These are phyloP conservation scores for Craniophora ligustri DNA, from an alignment of 2,888 invertebrate species.

Conservation along the genomic window DNA sequence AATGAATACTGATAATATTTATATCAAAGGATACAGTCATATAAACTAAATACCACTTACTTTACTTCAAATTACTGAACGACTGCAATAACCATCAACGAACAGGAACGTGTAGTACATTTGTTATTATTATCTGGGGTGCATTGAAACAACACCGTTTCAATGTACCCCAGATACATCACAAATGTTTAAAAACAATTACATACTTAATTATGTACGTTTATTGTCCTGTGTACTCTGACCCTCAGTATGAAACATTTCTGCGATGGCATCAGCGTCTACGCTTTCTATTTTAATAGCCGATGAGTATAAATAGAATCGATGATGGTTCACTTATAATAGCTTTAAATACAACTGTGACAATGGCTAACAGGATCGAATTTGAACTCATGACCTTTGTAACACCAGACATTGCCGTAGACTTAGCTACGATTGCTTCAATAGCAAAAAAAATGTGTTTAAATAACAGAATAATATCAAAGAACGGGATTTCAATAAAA, in stretches of 20 bases:
- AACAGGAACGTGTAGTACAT: background rate
- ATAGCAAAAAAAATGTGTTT: background rate
- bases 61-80: background rate
- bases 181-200: no score
- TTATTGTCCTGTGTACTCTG: no score
- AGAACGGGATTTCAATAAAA: background rate
- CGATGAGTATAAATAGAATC: no score
- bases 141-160: no score
- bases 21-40: background rate
- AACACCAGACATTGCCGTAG: constrained; percentile 17
- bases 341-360: constrained; percentile 2
- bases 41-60: background rate
- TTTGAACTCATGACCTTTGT: constrained; percentile 21
- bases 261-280: no score
- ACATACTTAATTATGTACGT: no score
- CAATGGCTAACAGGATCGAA: constrained; percentile 3
- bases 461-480: background rate
- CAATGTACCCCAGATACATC: no score
- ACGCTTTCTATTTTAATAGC: no score
- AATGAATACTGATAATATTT: background rate
- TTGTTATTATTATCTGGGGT: no score
- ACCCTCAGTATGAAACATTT: no score
- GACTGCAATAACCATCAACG: background rate
- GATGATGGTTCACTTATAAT: no score
- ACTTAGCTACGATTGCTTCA: background rate